phyloP scores from a whole-genome alignment of 64 coral and sea anemone species.

The Catalaphyllia jardinei region DNA sequence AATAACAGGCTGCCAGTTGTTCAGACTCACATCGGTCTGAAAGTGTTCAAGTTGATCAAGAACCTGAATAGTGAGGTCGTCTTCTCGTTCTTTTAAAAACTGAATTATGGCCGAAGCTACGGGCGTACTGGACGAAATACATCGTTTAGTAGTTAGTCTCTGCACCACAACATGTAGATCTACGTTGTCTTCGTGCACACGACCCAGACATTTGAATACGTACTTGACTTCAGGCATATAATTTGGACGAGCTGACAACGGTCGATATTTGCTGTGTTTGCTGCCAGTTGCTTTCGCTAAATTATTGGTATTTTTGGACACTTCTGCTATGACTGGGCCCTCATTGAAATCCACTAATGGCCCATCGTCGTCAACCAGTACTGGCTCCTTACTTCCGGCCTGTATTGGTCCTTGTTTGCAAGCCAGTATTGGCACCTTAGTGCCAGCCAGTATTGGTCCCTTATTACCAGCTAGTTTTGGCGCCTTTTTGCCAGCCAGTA shows the following conservation, averaged over 20 bases:
- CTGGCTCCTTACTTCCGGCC: neutral
- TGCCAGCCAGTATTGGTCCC: neutral
- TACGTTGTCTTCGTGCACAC: slow-evolving; percentile 33
- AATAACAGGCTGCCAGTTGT: slow-evolving; percentile 50
- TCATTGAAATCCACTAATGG: neutral
- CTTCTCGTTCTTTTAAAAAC: slow-evolving; percentile 43
- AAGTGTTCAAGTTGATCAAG: slow-evolving; percentile 4
- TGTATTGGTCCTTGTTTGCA: neutral
- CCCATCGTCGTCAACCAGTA: neutral
- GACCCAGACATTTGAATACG: slow-evolving; percentile 23
- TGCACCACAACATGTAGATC: slow-evolving; percentile 12
- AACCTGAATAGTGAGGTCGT: slow-evolving; percentile 54
- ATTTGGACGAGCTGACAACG: slow-evolving; percentile 21
- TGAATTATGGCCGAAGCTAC: slow-evolving; percentile 51
- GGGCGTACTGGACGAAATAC: slow-evolving; percentile 58
- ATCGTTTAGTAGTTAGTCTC: slow-evolving; percentile 42
- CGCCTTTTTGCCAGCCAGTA: neutral
- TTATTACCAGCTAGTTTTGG: neutral
- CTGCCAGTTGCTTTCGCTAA: neutral
- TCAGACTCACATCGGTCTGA: neutral
- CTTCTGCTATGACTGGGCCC: neutral
- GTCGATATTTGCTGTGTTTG: slow-evolving; percentile 4
- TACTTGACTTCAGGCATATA: slow-evolving; percentile 37
- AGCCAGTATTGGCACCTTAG: neutral
- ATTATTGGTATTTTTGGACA: neutral